A percentile compares a stretch with the other conserved stretches of the same genome.
Evolutionary conservation across 2,888 invertebrate genomes (phyloP).

Genomic region (Altica lythri): DNA sequence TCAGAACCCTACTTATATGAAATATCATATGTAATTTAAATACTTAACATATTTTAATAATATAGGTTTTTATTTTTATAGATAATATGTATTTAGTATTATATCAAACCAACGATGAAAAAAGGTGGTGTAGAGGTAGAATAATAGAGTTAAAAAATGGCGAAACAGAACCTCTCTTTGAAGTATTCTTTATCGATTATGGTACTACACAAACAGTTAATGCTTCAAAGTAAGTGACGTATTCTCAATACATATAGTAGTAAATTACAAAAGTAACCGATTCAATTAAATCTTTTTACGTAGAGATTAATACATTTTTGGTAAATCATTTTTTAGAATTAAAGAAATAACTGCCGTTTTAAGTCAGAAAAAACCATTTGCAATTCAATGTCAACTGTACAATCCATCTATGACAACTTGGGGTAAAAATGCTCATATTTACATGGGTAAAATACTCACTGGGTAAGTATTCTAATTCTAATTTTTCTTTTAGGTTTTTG

Average conservation of each 20-base stretch:
- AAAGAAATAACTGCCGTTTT: slow-evolving; percentile 59
- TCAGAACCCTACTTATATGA: background rate
- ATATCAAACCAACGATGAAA: slow-evolving; percentile 49
- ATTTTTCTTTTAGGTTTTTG: background rate
- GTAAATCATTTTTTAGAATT: slow-evolving; percentile 57
- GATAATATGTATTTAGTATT: slow-evolving; percentile 68
- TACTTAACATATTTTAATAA: background rate
- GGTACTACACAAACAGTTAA: slow-evolving; percentile 62
- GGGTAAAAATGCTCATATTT: slow-evolving; percentile 61
- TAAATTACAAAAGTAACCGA: no score
- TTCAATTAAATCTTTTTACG: no score
- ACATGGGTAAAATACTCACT: slow-evolving; percentile 65
- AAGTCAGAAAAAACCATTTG: slow-evolving; percentile 59
- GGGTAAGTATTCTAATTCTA: slow-evolving; percentile 57
- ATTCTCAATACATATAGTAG: background rate
- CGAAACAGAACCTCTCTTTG: slow-evolving; percentile 53
- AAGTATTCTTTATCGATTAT: slow-evolving; percentile 68
- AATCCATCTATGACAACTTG: slow-evolving; percentile 62
- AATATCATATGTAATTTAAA: background rate
- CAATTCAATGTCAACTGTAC: slow-evolving; percentile 64
- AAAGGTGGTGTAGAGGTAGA: slow-evolving; percentile 70
- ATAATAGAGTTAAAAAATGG: slow-evolving; percentile 52
- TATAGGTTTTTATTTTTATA: slow-evolving; percentile 45
- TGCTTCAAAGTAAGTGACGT: slow-evolving; percentile 58
- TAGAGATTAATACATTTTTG: no score